phyloP scores from a whole-genome alignment of 1,140 invertebrate genomes.

The Drosophila sproati region DNA sequence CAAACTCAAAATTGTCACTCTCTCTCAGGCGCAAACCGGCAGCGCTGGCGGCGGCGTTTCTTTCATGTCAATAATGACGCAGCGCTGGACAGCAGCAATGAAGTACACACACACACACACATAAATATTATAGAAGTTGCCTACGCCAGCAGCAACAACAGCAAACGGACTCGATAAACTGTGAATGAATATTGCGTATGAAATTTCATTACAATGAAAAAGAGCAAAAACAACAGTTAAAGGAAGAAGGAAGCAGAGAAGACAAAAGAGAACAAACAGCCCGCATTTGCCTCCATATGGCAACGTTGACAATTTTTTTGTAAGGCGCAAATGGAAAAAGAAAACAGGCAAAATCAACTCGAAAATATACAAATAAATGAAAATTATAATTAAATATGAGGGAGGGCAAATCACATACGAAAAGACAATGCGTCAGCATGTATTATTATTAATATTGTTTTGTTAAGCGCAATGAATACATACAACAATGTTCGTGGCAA shows the following conservation, averaged over 20 bases:
- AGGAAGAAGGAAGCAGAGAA: slow-evolving; percentile 2
- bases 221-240: neutral
- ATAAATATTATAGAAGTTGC: neutral
- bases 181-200: slow-evolving; percentile 46
- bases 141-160: slow-evolving; percentile 18
- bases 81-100: slow-evolving; percentile 23
- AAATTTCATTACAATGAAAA: slow-evolving; percentile 20
- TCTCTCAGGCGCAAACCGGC: slow-evolving; percentile 29
- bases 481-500: slow-evolving; percentile 46
- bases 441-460: slow-evolving; percentile 46
- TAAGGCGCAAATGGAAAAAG: slow-evolving; percentile 14
- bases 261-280: slow-evolving; percentile 11
- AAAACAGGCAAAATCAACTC: neutral
- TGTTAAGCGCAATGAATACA: slow-evolving; percentile 32
- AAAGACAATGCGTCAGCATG: slow-evolving; percentile 15
- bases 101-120: slow-evolving; percentile 11
- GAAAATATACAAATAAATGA: neutral
- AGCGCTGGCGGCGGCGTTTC: slow-evolving; percentile 38
- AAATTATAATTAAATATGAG: slow-evolving; percentile 6
- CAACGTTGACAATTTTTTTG: slow-evolving; percentile 29
- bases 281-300: slow-evolving; percentile 48
- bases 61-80: slow-evolving; percentile 50
- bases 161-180: slow-evolving; percentile 20
- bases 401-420: neutral
- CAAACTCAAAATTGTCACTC: slow-evolving; percentile 3